A percentile compares a stretch with the other conserved stretches of the same genome.
phyloP scores from a whole-genome alignment of 2,888 invertebrate species.

The Erynnis tages region DNA sequence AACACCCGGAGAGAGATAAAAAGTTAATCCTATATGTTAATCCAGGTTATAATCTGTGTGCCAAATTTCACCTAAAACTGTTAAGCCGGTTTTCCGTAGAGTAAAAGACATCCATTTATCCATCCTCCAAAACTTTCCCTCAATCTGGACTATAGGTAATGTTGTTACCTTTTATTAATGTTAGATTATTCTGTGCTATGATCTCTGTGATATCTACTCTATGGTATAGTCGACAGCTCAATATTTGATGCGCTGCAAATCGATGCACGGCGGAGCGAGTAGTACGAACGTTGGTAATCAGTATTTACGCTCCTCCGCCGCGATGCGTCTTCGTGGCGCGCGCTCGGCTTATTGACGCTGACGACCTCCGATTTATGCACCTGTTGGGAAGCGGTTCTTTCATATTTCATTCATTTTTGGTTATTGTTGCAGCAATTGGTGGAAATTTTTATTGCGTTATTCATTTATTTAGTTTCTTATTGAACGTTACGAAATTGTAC shows the following conservation, averaged over 20 bases:
- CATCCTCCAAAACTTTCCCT: no score
- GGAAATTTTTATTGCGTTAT: background rate
- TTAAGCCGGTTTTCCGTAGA: no score
- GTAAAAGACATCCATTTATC: no score
- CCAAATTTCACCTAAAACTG: no score
- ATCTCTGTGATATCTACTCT: background rate
- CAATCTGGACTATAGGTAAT: no score
- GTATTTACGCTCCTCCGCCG: constrained; percentile 30
- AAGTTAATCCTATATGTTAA: no score
- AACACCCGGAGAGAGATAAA: no score
- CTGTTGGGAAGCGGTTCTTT: constrained; percentile 13
- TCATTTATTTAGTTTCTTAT: no score
- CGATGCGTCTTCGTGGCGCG: constrained; percentile 24
- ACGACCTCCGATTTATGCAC: constrained; percentile 17
- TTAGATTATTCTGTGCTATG: no score
- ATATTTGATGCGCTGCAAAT: constrained; percentile 73
- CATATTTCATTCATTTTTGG: constrained; percentile 15
- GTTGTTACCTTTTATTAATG: background rate
- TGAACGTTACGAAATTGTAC: no score
- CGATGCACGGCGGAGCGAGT: constrained; percentile 49
- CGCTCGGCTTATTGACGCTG: constrained; percentile 20
- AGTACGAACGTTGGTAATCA: constrained; percentile 27
- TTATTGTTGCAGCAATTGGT: background rate
- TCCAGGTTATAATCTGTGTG: no score
- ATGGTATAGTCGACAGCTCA: constrained; percentile 46